Conservation (phyloP, 2,888 invertebrate species). For the Hypolimnas misippus region DNA sequence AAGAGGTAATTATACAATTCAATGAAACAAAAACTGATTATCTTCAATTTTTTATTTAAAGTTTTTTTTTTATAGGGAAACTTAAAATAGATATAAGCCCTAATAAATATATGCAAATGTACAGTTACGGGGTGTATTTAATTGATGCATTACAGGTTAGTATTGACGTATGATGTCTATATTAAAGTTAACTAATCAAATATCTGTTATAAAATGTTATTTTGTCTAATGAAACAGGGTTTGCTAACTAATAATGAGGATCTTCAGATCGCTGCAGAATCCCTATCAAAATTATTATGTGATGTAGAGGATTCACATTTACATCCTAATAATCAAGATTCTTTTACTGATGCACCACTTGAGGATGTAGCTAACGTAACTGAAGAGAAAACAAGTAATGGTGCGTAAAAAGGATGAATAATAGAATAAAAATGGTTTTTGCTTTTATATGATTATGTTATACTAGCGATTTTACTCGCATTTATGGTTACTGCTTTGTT, state of each 20-base stretch:
- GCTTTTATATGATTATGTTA: no score
- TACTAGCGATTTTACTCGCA: no score
- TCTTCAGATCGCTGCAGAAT: conserved; percentile 57
- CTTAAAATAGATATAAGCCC: conserved; percentile 75
- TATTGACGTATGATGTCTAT: not conserved
- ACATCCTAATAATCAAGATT: conserved; percentile 49
- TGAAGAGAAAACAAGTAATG: conserved; percentile 14
- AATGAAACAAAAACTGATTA: not conserved
- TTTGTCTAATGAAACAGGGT: conserved; percentile 48
- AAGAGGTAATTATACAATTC: conserved; percentile 51
- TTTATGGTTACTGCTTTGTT: no score
- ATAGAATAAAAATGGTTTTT: no score
- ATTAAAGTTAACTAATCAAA: not conserved
- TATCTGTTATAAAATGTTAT: no score
- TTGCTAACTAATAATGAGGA: conserved; percentile 55
- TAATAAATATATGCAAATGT: conserved; percentile 76
- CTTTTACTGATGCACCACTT: conserved; percentile 46
- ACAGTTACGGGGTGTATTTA: conserved; percentile 79
- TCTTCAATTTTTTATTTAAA: not conserved
- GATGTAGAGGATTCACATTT: conserved; percentile 60
- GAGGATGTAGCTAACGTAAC: conserved; percentile 13
- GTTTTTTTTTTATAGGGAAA: conserved; percentile 66
- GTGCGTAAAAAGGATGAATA: conserved; percentile 2
- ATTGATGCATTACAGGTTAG: conserved; percentile 70
- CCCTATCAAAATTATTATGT: conserved; percentile 56